Conservation (phyloP, 92 coral and sea anemone genomes). For the Epizoanthus rinbou region DNA sequence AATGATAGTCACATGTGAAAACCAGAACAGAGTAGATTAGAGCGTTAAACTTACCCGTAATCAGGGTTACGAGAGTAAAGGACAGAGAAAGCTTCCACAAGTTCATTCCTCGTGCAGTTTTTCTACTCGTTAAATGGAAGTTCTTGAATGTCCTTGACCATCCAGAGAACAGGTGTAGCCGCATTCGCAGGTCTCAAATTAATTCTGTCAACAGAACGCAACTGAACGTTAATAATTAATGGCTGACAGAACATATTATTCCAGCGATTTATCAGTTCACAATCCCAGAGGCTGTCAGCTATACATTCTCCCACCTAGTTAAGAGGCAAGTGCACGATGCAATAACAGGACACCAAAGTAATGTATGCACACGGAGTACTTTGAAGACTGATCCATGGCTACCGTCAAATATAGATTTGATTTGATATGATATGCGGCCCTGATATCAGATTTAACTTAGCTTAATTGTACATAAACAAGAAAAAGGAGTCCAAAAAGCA, state of each 20-base stretch:
- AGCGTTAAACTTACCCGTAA: conserved; percentile 3
- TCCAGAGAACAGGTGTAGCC: conserved; percentile 16
- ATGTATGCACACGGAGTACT: too few relatives aligned
- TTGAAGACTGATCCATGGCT: too few relatives aligned
- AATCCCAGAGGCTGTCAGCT: too few relatives aligned
- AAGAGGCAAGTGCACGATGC: too few relatives aligned
- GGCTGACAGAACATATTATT: conserved; percentile 21
- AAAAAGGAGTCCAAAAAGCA: too few relatives aligned
- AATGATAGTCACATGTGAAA: background rate
- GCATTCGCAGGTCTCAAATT: conserved; percentile 21
- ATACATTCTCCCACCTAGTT: too few relatives aligned
- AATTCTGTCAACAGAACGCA: conserved; percentile 38
- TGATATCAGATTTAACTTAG: too few relatives aligned
- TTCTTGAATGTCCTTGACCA: conserved; percentile 1
- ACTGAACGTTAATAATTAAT: conserved; percentile 17
- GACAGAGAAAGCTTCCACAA: background rate
- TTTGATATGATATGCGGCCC: too few relatives aligned
- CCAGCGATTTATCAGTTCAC: background rate
- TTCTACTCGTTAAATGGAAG: conserved; percentile 10
- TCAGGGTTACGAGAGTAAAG: background rate
- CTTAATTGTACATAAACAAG: too few relatives aligned
- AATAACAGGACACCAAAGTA: too few relatives aligned
- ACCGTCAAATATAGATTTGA: too few relatives aligned
- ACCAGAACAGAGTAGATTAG: background rate
- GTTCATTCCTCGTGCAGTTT: conserved; percentile 3